These are phyloP conservation scores for Drosophila obscura DNA, from an alignment of 1,140 invertebrate species.

Conservation along the genomic window DNA sequence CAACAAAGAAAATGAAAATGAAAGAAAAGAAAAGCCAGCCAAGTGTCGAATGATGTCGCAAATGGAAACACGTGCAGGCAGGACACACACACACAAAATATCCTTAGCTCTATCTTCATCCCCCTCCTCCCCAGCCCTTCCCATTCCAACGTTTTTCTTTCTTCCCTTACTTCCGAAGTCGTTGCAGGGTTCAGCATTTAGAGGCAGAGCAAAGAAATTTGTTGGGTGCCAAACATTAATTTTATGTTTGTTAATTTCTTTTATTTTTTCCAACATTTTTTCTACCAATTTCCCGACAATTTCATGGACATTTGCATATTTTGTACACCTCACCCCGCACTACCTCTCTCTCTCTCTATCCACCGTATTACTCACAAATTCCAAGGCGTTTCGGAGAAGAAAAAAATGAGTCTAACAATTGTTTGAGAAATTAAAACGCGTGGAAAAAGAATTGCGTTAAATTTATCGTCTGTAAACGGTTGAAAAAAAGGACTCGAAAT, in stretches of 20 bases:
- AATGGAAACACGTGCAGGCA: conserved; percentile 73
- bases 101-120: conserved; percentile 26
- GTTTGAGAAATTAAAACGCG: conserved; percentile 48
- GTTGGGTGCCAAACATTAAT: conserved; percentile 81
- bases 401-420: conserved; percentile 38
- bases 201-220: conserved; percentile 43
- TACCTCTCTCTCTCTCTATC: neutral
- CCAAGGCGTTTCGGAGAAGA: conserved; percentile 57
- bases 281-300: conserved; percentile 60
- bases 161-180: neutral
- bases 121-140: neutral
- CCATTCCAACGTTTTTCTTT: no score
- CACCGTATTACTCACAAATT: conserved; percentile 40
- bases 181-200: conserved; percentile 33
- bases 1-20: conserved; percentile 47
- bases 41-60: conserved; percentile 44
- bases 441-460: conserved; percentile 66
- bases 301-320: conserved; percentile 79
- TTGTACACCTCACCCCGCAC: conserved; percentile 13
- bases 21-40: conserved; percentile 43
- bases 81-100: conserved; percentile 28
- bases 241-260: conserved; percentile 83
- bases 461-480: conserved; percentile 77
- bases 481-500: conserved; percentile 56
- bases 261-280: conserved; percentile 68